Percentiles rank a stretch among this genome's conserved stretches.
These are phyloP conservation scores for Periophthalmus modestus DNA, from an alignment of 2,113 vertebrate species.

Conservation along the genomic window DNA sequence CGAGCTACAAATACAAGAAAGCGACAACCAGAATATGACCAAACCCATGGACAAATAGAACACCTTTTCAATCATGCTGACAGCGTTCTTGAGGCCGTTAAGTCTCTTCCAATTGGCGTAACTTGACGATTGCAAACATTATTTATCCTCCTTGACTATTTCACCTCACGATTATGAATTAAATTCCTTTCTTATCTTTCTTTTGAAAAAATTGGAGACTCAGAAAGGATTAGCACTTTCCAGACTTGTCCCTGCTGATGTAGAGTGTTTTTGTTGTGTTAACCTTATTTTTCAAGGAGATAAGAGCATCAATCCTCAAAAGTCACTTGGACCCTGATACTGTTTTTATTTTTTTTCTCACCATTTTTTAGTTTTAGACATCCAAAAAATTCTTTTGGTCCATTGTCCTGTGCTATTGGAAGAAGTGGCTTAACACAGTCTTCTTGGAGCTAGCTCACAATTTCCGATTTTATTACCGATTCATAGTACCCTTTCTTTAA, in stretches of 20 bases:
- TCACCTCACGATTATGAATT: slow-evolving; percentile 3
- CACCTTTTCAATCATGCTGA: background rate
- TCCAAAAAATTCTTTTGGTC: too few species aligned
- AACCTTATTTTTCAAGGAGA: background rate
- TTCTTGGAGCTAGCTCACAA: too few species aligned
- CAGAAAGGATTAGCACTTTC: slow-evolving; percentile 1
- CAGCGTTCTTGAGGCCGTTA: background rate
- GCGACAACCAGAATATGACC: too few species aligned
- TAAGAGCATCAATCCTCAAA: background rate
- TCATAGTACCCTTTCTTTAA: too few species aligned
- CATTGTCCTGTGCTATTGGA: background rate
- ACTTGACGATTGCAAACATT: slow-evolving; percentile 5
- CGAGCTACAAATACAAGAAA: background rate
- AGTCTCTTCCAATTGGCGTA: background rate
- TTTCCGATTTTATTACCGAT: too few species aligned
- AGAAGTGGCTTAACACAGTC: background rate
- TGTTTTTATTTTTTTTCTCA: background rate
- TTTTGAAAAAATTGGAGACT: slow-evolving; percentile 1
- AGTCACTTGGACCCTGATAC: background rate
- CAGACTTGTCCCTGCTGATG: background rate
- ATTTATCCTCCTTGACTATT: background rate
- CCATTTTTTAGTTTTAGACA: background rate
- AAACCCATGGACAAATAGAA: background rate
- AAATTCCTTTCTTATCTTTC: background rate
- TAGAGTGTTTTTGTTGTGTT: background rate